Base-by-base conservation (phyloP, 2,113 vertebrate genomes). In the Apodemus sylvaticus region DNA sequence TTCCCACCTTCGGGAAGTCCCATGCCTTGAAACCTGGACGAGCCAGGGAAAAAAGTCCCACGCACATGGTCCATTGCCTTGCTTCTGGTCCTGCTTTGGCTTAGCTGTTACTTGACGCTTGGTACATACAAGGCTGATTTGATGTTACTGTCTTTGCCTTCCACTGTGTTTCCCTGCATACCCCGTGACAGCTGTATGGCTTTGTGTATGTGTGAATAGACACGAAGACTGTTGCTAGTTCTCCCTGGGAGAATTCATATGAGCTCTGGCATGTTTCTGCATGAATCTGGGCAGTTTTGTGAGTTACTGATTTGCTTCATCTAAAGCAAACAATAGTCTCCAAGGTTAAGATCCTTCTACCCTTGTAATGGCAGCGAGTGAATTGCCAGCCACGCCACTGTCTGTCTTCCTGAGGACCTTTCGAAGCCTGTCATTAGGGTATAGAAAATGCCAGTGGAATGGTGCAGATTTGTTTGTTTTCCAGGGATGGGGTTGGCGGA, bases 391-490 rank as follows among this genome's bases (percentile, higher is more conserved):
- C 53, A 64, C 36, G 14, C 48, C 13, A 24, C 34, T 71, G 51
- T 77, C 78, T 60, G 29, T 93, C 70, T 81, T 79, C n/a, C 45
- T 34, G 24, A 85, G 71, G 34, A 39, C 42, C 17, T 55, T 58
- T 42, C 24, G 20, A 95, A 88, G 10, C 45, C 85, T 82, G 53
- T 89, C 73, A 71, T 86, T 73, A 66, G 60, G 22, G 14, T 78
- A 78, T 16, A 89, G 86, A 86, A 87, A 96, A 86, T 68, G 34
- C 36, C 45, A 22, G 60, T 55, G 55, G 73, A 88, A 86, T 39
- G 45, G 45, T 60, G 45, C 82, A 60, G 48, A 73, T 94, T 77
- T 92, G 29, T 89, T 92, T 95, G 58, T 76, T 95, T 98, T 90
- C 74, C 0, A 12, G 45, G 90, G 45, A 68, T 16, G 48, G 58